Percentiles rank a stretch among this genome's conserved stretches.
Evolutionary conservation across 2,888 invertebrate genomes (phyloP).

Genomic region (Crocallis elinguaria): DNA sequence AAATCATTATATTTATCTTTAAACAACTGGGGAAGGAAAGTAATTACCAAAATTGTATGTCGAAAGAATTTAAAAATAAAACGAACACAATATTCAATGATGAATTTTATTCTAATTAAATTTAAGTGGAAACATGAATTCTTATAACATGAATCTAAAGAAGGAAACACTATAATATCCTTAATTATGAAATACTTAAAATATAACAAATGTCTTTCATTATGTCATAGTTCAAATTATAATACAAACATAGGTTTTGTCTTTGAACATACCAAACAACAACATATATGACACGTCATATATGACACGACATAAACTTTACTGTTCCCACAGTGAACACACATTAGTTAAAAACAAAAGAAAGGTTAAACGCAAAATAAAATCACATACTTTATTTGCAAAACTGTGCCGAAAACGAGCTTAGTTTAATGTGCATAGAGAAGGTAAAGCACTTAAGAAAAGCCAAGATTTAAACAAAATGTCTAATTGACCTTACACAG

Average conservation of each 20-base stretch:
- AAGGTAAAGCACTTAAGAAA: not conserved
- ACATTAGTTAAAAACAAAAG: slow-evolving; percentile 42
- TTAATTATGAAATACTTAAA: slow-evolving; percentile 83
- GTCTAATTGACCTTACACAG: too few relatives aligned
- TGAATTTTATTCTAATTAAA: slow-evolving; percentile 83
- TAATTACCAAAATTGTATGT: too few relatives aligned
- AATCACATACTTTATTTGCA: slow-evolving; percentile 21
- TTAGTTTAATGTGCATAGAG: slow-evolving; percentile 14
- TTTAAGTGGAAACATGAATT: slow-evolving; percentile 84
- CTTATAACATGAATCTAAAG: slow-evolving; percentile 84
- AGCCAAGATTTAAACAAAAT: too few relatives aligned
- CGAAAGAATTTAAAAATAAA: slow-evolving; percentile 59
- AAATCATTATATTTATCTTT: too few relatives aligned
- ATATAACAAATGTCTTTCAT: slow-evolving; percentile 82
- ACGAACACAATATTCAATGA: slow-evolving; percentile 67
- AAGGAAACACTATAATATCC: slow-evolving; percentile 83
- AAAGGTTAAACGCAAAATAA: slow-evolving; percentile 32
- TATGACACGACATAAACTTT: too few relatives aligned
- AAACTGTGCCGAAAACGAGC: slow-evolving; percentile 23
- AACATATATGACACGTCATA: slow-evolving; percentile 49
- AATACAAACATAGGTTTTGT: slow-evolving; percentile 42
- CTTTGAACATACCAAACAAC: slow-evolving; percentile 35
- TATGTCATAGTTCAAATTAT: slow-evolving; percentile 63
- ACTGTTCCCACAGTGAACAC: slow-evolving; percentile 52
- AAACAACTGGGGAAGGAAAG: too few relatives aligned